phyloP scores from a whole-genome alignment of 2,888 invertebrate genomes.

The Melipona beecheii region DNA sequence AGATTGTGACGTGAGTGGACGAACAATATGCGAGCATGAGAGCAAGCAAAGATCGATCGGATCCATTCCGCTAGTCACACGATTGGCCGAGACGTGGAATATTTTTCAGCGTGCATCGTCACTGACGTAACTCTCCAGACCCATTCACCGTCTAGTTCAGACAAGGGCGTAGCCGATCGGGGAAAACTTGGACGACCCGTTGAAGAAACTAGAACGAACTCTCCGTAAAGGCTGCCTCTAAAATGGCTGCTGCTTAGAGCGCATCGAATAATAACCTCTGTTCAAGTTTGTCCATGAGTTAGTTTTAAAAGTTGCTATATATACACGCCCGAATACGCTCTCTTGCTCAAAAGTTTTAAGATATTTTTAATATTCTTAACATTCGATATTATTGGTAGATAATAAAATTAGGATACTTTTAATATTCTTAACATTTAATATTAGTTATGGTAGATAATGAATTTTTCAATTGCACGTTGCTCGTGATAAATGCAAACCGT shows the following conservation, averaged over 20 bases:
- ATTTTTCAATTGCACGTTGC: too few relatives aligned
- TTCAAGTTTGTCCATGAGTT: background rate
- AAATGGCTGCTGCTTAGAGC: background rate
- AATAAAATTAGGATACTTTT: too few relatives aligned
- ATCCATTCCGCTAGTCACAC: constrained; percentile 25
- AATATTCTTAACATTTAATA: too few relatives aligned
- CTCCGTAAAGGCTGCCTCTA: background rate
- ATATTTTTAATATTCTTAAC: too few relatives aligned
- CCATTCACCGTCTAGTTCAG: constrained; percentile 18
- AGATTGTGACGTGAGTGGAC: background rate
- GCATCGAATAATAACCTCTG: background rate
- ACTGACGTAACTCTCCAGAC: constrained; percentile 12
- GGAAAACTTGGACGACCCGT: background rate
- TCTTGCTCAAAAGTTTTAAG: too few relatives aligned
- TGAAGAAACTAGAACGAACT: constrained; percentile 33
- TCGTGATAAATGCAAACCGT: too few relatives aligned
- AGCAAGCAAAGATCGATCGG: constrained; percentile 27
- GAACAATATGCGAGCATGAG: constrained; percentile 21
- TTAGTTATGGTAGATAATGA: too few relatives aligned
- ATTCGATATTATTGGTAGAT: too few relatives aligned
- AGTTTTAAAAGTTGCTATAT: background rate
- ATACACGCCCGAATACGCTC: too few relatives aligned
- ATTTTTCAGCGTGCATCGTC: constrained; percentile 36
- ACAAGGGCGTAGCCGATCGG: constrained; percentile 41
- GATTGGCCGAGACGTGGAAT: constrained; percentile 29